These are phyloP conservation scores for Capromys pilorides DNA, from an alignment of 2,797 vertebrate species.

Conservation along the genomic window DNA sequence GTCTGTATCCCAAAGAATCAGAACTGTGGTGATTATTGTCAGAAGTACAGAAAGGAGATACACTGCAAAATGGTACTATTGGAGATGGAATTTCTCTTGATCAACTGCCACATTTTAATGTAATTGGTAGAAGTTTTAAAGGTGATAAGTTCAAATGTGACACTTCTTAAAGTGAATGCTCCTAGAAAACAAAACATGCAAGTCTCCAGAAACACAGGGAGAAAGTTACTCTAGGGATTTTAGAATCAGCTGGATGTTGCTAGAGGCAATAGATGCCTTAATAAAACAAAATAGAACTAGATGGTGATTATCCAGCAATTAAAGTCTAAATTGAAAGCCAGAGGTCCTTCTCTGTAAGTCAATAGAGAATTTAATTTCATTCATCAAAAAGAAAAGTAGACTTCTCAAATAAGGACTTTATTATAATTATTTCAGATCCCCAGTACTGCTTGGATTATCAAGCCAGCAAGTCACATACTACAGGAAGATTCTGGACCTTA, in stretches of 20 bases:
- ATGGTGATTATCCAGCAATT: constrained; percentile 23
- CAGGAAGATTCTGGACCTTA: not conserved
- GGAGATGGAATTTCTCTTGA: not conserved
- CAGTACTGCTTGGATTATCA: not conserved
- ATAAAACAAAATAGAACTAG: constrained; percentile 31
- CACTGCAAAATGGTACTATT: not conserved
- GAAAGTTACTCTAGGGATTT: not conserved
- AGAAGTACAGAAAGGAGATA: not conserved
- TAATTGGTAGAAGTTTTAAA: not conserved
- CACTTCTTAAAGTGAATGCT: not conserved
- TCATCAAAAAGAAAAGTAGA: not conserved
- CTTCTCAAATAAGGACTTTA: not conserved
- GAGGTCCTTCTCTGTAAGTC: not conserved
- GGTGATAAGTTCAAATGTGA: not conserved
- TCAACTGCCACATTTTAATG: not conserved
- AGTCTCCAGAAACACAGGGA: not conserved
- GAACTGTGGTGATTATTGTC: not conserved
- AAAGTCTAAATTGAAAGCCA: constrained; percentile 31
- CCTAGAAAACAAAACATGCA: not conserved
- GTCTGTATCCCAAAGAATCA: not conserved
- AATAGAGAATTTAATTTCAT: not conserved
- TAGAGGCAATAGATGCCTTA: not conserved
- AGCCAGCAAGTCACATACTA: not conserved
- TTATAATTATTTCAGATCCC: not conserved
- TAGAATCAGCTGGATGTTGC: constrained; percentile 10